phyloP scores from a whole-genome alignment of 2,797 vertebrate species.

The Neostethus bicornis region DNA sequence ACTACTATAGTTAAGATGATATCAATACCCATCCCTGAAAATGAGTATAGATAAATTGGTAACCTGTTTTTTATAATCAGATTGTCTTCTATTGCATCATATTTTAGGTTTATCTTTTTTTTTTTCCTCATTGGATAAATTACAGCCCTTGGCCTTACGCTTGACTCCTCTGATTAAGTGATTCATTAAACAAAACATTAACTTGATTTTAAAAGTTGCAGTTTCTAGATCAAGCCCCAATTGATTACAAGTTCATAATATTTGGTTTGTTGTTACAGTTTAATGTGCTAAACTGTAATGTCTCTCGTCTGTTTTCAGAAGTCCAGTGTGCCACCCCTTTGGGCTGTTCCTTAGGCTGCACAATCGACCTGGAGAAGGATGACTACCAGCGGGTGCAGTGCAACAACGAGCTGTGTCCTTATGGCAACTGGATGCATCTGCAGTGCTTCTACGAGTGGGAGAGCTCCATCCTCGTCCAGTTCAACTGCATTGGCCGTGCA shows the following conservation, averaged over 20 bases:
- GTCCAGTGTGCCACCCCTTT: conserved; percentile 92
- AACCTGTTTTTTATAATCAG: too few species aligned
- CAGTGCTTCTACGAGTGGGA: conserved; percentile 99
- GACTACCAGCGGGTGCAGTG: conserved; percentile 97
- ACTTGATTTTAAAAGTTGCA: too few species aligned
- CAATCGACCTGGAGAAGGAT: conserved; percentile 94
- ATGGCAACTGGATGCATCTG: conserved; percentile 97
- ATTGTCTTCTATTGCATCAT: too few species aligned
- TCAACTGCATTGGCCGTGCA: conserved; percentile 97
- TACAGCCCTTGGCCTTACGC: too few species aligned
- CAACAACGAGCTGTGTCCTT: conserved; percentile 94
- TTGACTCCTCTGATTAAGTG: too few species aligned
- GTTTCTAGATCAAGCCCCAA: not conserved
- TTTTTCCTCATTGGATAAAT: too few species aligned
- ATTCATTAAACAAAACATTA: too few species aligned
- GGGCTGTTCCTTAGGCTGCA: conserved; percentile 89
- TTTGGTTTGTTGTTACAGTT: not conserved
- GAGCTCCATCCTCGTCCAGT: conserved; percentile 98
- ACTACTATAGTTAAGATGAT: too few species aligned
- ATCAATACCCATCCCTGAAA: too few species aligned
- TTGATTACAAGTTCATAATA: not conserved
- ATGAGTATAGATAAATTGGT: too few species aligned
- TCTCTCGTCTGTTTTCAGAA: conserved; percentile 79
- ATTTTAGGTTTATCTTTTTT: too few species aligned
- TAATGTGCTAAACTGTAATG: not conserved